Base-by-base conservation (phyloP, 2,888 invertebrate genomes). In the Mantis religiosa region DNA sequence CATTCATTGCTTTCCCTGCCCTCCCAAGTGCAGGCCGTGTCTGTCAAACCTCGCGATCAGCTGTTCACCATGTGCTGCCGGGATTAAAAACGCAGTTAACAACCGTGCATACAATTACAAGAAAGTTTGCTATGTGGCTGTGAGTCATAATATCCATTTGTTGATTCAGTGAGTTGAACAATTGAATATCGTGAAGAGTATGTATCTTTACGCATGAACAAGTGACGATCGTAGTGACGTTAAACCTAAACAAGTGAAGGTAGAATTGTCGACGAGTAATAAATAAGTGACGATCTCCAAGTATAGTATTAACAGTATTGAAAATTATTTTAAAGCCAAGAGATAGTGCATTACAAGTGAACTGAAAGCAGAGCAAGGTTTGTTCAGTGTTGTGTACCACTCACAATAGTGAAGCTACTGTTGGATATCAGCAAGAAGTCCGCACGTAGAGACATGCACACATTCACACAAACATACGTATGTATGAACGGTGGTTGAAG, bases 51-150 rank as follows among this genome's bases (percentile, higher is more conserved):
- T 0, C 34, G 15, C 85, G 85, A 87, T 87, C 87, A 87, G 87
- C 87, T 87, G 87, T 87, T 87, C 34, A 82, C 82, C 87, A 82
- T 82, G 87, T 87, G 87, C 87, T 71, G 8, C 54, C 54, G 54
- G 20, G 54, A 71, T 71, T 71, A 71, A 71, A 71, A 71, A 71
- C 54, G 20, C 54, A 1, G 3, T 3, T 25, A 71, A 3, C 54
- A 20, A 20, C 25, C 54, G 20, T 41, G 6, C 41, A 12, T 9
- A 41, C 1, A 3, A 41, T 41, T 41, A 41, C 12, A 41, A 6
- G 1, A 41, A 41, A 9, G 41, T 12, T 41, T 41, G 6, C 41
- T 12, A 4, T 12, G 41, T 12, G 41, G 9, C 6, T 34, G 7
- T 7, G 34, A 34, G 7, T 54, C 54, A 20, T 15, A 54, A 30